phyloP scores from a whole-genome alignment of 2,797 vertebrate species.

The Pygocentrus nattereri region DNA sequence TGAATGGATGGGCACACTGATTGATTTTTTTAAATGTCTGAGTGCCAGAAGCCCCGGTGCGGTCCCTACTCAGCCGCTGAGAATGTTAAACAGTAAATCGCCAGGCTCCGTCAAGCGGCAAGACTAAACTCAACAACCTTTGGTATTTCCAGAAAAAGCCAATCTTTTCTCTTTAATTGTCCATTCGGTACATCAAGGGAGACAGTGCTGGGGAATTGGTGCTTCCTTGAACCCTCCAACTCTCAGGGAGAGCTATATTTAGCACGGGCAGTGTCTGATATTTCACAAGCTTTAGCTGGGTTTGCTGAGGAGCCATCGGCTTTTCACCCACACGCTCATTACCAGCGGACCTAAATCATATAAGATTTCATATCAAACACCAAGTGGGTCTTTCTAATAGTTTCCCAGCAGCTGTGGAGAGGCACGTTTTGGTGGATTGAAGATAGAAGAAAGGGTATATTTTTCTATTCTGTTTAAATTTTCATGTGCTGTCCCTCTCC shows the following conservation, averaged over 20 bases:
- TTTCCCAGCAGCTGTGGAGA: slow-evolving; percentile 18
- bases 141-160: slow-evolving; percentile 62
- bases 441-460: slow-evolving; percentile 50
- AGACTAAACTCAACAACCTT: slow-evolving; percentile 53
- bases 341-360: slow-evolving; percentile 46
- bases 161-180: slow-evolving; percentile 58
- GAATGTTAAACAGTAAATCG: slow-evolving; percentile 63
- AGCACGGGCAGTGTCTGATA: slow-evolving; percentile 54
- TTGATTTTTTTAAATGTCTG: slow-evolving; percentile 71
- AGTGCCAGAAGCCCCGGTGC: slow-evolving; percentile 58
- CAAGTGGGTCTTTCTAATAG: slow-evolving; percentile 23
- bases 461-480: slow-evolving; percentile 68
- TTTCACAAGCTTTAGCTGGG: slow-evolving; percentile 62
- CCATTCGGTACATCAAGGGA: slow-evolving; percentile 47
- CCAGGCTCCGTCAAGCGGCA: slow-evolving; percentile 44
- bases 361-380: slow-evolving; percentile 57
- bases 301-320: slow-evolving; percentile 46
- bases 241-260: slow-evolving; percentile 64
- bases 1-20: slow-evolving; percentile 62
- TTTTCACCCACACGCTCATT: slow-evolving; percentile 46
- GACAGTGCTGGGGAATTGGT: slow-evolving; percentile 40
- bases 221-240: slow-evolving; percentile 54
- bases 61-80: slow-evolving; percentile 59
- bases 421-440: slow-evolving; percentile 17
- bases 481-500: slow-evolving; percentile 66